Evolutionary conservation across 30 jellyfish, hydroid and myxozoan genomes (phyloP), one percentile per base, ranked within the genome.

Genomic region (Cassiopea andromeda): DNA sequence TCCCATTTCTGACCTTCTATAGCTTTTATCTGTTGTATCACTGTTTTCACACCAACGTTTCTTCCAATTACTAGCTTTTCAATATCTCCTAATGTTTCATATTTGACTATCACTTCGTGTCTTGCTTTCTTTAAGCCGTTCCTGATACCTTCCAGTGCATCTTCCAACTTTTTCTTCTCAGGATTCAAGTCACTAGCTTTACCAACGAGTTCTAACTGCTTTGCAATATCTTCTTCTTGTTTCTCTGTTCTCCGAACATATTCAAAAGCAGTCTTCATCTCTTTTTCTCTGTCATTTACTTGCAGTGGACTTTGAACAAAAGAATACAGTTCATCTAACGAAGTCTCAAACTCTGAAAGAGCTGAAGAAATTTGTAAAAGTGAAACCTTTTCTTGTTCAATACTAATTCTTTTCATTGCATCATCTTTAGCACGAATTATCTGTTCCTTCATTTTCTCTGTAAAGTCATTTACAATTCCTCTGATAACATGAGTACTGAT

Each of bases 271-370:
- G 27, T n/a, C 15, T 17, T 44, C 60, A 60, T n/a, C 0, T 69
- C 78, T 10, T 44, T 3, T 44, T 44, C 75, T 73, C 82, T 54
- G 48, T 54, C 75, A 14, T 69, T 77, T 16, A n/a, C 77, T 43
- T 38, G 0, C 58, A 45, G 15, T 0, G 1, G 0, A 15, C 76
- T 69, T 71, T 72, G 48, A 38, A 61, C 45, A 18, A 73, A 83
- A 3, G 83, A 19, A 3, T 44, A 18, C 43, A 83, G 46, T n/a
- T 83, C 84, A 1, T 18, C 38, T 72, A 83, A 73, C 13, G 79
- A 44, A 1, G 19, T n/a, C 60, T 68, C 85, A 71, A 13, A 57
- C 1, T 71, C 73, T 5, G 7, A 9, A 18, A 54, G 77, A 3
- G 12, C 46, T 48, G 43, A 18, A 2, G 77, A 44, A 64, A 71